Conservation (phyloP, 1,140 invertebrate species). For the Drosophila bocki region DNA sequence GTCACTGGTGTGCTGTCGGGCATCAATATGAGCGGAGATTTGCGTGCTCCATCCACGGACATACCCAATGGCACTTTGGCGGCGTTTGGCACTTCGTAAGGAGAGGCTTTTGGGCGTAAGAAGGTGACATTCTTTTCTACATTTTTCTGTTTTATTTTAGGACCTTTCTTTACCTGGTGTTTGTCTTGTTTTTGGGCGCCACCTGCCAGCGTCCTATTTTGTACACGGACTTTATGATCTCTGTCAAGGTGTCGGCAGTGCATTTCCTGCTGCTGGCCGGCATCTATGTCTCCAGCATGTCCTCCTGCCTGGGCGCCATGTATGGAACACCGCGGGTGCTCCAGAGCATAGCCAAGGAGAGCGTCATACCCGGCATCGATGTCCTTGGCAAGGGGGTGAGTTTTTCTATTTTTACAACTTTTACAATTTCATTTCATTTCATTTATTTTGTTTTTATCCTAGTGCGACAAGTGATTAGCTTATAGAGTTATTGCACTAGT, state of each 20-base stretch:
- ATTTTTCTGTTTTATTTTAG: constrained; percentile 85
- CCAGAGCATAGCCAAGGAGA: constrained; percentile 97
- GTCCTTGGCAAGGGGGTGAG: constrained; percentile 94
- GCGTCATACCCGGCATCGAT: constrained; percentile 95
- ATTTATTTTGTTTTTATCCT: no score
- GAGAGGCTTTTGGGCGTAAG: constrained; percentile 4
- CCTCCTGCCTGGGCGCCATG: constrained; percentile 96
- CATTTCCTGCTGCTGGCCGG: constrained; percentile 94
- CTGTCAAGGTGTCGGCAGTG: constrained; percentile 93
- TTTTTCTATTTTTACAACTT: no score
- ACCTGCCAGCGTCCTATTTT: constrained; percentile 92
- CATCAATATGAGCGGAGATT: constrained; percentile 99
- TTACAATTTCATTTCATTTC: no score
- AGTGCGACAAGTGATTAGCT: no score
- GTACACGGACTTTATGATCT: constrained; percentile 94
- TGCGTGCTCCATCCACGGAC: constrained; percentile 94
- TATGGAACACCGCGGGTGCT: constrained; percentile 97
- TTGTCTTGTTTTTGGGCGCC: constrained; percentile 94
- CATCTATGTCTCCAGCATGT: constrained; percentile 97
- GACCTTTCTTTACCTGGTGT: constrained; percentile 95
- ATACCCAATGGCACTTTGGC: constrained; percentile 97
- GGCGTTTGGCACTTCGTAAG: constrained; percentile 93
- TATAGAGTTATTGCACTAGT: no score
- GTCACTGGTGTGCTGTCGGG: constrained; percentile 97
- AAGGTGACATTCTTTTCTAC: neutral